Conservation (phyloP, 2,113 vertebrate genomes). For the Gavialis gangeticus region DNA sequence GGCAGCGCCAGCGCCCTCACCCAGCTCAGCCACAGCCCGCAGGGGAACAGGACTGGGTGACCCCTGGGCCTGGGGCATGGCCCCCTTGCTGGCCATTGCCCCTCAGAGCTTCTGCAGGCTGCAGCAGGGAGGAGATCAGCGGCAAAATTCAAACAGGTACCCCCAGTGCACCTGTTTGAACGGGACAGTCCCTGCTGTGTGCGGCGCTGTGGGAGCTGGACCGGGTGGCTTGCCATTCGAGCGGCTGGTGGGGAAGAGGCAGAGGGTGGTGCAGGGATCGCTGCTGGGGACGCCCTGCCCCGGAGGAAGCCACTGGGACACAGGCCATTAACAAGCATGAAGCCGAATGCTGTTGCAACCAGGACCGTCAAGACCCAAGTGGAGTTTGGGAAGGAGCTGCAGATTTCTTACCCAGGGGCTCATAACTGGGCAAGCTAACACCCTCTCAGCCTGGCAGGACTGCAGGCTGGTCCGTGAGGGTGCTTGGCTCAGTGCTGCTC, state of each 20-base stretch:
- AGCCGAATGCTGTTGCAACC: not conserved
- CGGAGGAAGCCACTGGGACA: fast-evolving
- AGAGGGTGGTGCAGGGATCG: not conserved
- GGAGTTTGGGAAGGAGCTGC: not conserved
- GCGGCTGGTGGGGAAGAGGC: not conserved
- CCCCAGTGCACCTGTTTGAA: not conserved
- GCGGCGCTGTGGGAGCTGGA: no score
- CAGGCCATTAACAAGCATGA: not conserved
- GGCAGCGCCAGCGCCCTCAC: not conserved
- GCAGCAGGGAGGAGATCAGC: not conserved
- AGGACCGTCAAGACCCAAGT: not conserved
- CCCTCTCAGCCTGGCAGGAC: not conserved
- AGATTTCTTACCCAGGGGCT: not conserved
- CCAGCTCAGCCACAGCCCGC: no score
- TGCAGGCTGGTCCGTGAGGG: not conserved
- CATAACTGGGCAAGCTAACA: not conserved
- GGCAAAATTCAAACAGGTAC: not conserved
- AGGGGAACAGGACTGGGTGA: not conserved
- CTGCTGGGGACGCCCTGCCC: not conserved
- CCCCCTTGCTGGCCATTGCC: not conserved
- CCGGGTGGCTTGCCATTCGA: not conserved
- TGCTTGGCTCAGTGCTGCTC: not conserved
- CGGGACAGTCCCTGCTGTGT: not conserved
- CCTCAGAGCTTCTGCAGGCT: not conserved
- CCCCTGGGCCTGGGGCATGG: not conserved